Evolutionary conservation across 2,113 vertebrate species (phyloP), one percentile per base, ranked within the genome.

Genomic region (Catharus fuscescens): DNA sequence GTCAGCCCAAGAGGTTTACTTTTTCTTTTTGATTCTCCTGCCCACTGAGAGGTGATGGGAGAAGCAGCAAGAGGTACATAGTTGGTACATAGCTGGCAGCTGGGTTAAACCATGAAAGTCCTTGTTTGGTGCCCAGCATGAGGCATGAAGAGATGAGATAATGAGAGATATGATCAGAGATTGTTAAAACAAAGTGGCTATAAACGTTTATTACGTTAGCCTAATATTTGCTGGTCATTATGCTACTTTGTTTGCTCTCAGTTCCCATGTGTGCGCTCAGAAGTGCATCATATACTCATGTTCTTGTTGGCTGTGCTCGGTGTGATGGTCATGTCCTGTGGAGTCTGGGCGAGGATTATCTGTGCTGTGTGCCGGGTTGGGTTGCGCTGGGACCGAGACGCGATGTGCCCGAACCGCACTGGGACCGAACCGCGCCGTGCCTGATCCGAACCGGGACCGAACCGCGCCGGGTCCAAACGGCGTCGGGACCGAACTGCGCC

Each of bases 301-400:
- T 3, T n/a, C 23, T 9, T 12, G 18, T 36, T 4, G 44, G 52
- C n/a, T 16, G 32, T 3, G 36, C 0, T 38, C 23, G 11, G 60
- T 1, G n/a, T 3, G 45, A 14, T 12, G 47, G 2, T 8, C 40
- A 1, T 3, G 52, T 9, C 25, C 52, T 5, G 12, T 0, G 38
- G 18, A 11, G 6, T 4, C 10, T 3, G 44, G 8, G 23, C 10
- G 21, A 53, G 47, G 4, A 11, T 9, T 72, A 4, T 10, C 14
- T 8, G 57, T 1, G 20, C 21, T 5, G 47, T 8, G 38, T 2
- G 20, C 13, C 1, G 47, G 3, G 2, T 2, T 14, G 24, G 19
- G 20, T 0, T 15, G 45, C 3, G 8, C 11, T 0, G 31, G 3
- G 17, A 5, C 34, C 9, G 29, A 66, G 6, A 20, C 32, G 12